Conservation (phyloP, 2,113 vertebrate genomes). For the Gasterosteus nipponicus region DNA sequence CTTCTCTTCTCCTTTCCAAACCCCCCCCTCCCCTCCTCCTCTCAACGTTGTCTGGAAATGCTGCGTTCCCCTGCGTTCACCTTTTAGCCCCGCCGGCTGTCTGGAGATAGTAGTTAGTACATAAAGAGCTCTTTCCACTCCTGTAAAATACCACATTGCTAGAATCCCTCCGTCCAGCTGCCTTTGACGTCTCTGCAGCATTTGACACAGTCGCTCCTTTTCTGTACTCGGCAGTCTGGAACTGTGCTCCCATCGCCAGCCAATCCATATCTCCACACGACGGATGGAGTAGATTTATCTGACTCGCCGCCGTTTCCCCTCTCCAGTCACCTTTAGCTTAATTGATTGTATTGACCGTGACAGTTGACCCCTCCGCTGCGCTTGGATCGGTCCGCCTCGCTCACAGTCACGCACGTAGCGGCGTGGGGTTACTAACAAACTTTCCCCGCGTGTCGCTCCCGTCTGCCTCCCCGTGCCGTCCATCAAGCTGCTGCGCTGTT, state of each 20-base stretch:
- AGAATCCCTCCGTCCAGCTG: background rate
- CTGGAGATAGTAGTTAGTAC: slow-evolving; percentile 25
- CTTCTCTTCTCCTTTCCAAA: background rate
- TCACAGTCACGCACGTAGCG: background rate
- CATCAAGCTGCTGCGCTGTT: slow-evolving; percentile 19
- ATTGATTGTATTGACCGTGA: background rate
- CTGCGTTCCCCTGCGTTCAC: slow-evolving; percentile 47
- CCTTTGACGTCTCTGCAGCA: background rate
- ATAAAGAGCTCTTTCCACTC: slow-evolving; percentile 9
- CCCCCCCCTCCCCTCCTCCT: background rate
- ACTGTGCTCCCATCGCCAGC: background rate
- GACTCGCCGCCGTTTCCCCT: background rate
- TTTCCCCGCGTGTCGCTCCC: slow-evolving; percentile 33
- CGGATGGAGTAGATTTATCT: slow-evolving; percentile 9
- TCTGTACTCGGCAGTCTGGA: slow-evolving; percentile 7
- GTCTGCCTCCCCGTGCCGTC: slow-evolving; percentile 5
- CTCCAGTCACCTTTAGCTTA: slow-evolving; percentile 20
- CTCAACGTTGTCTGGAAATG: slow-evolving; percentile 33
- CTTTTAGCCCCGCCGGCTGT: slow-evolving; percentile 35
- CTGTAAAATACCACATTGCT: background rate
- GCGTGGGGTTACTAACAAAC: slow-evolving; percentile 24
- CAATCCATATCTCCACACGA: background rate
- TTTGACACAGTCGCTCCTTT: background rate
- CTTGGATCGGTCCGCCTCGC: background rate
- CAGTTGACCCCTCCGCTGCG: background rate